Evolutionary conservation across 2,113 vertebrate species (phyloP), one percentile per base, ranked within the genome.

Genomic region (Craseonycteris thonglongyai): DNA sequence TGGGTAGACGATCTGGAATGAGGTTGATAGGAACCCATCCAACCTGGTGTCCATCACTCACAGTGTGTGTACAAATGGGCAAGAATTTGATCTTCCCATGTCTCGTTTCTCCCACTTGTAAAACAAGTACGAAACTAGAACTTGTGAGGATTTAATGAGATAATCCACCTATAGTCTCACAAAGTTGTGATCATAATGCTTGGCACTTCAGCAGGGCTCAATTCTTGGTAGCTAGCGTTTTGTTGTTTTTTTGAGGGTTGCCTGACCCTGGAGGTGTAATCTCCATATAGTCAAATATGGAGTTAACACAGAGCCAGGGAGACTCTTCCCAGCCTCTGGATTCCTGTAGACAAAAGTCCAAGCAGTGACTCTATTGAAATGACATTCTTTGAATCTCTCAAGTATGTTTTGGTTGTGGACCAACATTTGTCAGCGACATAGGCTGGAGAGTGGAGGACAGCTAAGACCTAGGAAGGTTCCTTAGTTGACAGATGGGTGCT

Each of bases 401-500:
- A 28, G 45, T n/a, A 5, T 33, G 28, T 72, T 93, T 95, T 33
- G 30, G 58, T 66, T 93, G 61, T 63, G 24, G 49, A 56, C 78
- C 79, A 49, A 3, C 40, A 51, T 40, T 51, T 92, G 93, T 38
- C 61, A 63, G 69, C 56, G 92, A 88, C 83, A 89, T 94, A 93
- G 92, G 76, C 84, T 75, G 1, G 0, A 66, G 72, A 96, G 66
- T 11, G 45, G 21, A 95, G 85, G 91, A 92, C 88, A 97, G 97
- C 93, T 93, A 97, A 97, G 97, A 97, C 93, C 1, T 7, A 88
- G 66, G 72, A 96, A 94, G 74, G 13, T 68, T 0, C 0, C 80
- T 75, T 12, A 1, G 86, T 96, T 88, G 92, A 91, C 88, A 95
- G 90, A 96, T 88, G 42, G 30, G 45, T 40, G 51, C 85, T 22